A percentile compares a stretch with the other conserved stretches of the same genome.
These are phyloP conservation scores for Capromys pilorides DNA, from an alignment of 2,797 vertebrate species.

Conservation along the genomic window DNA sequence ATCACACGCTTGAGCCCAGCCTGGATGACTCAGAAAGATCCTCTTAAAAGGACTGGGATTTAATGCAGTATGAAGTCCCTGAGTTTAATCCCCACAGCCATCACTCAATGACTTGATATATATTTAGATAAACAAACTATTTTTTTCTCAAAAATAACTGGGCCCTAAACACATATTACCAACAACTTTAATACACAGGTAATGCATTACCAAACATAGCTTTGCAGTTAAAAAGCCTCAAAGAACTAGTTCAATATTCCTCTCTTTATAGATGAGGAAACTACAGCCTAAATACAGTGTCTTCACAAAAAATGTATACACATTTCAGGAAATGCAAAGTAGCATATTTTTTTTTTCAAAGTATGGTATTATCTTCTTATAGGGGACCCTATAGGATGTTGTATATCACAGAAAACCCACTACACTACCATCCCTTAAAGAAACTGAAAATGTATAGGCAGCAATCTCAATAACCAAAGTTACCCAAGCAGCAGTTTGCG, in stretches of 20 bases:
- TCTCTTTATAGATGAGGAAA: not conserved
- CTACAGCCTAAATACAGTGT: not conserved
- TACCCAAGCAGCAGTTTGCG: not conserved
- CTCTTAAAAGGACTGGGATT: not conserved
- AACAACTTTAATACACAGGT: not conserved
- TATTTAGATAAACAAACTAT: not conserved
- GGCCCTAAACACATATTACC: constrained; percentile 22
- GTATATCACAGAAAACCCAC: not conserved
- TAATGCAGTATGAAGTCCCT: not conserved
- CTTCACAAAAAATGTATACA: not conserved
- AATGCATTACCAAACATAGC: not conserved
- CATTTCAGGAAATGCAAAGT: not conserved
- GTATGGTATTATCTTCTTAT: not conserved
- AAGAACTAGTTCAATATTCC: constrained; percentile 34
- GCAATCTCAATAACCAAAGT: not conserved
- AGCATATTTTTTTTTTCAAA: not conserved
- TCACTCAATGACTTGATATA: not conserved
- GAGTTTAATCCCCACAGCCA: not conserved
- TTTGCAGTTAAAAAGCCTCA: constrained; percentile 8
- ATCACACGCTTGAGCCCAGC: not conserved
- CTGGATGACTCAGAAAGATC: not conserved
- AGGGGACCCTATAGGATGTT: not conserved
- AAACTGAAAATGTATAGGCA: not conserved
- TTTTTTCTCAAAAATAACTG: constrained; percentile 33
- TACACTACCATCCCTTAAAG: not conserved